Base-by-base conservation (phyloP, 2,888 invertebrate genomes). In the Troilus luridus region DNA sequence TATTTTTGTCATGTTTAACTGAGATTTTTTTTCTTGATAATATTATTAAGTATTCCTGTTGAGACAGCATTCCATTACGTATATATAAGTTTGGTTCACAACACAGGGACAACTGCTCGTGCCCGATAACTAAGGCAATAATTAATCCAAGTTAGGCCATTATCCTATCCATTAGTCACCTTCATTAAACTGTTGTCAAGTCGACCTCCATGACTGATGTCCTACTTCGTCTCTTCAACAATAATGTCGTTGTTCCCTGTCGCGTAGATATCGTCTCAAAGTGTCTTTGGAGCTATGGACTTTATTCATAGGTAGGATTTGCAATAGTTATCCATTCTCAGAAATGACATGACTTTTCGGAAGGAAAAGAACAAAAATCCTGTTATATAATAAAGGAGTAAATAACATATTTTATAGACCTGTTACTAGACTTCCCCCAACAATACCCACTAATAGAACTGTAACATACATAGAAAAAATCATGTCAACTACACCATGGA, bases 121-220 rank as follows among this genome's bases (percentile, higher is more conserved):
- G 85, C 9, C 21, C 85, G 85, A 85, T 85, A 85, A 85, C 85
- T 88, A 60, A 64, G 88, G 56, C 88, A 88, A 88, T 88, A 88
- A 88, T 88, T 88, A 88, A 88, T 88, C 88, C 88, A 72, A 88
- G 64, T 67, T 64, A 56, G 64, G 64, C 72, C 90, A 72, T 92
- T 92, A 89, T 67, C 90, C 67, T 64, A 91, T 90, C 90, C 91
- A 92, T 92, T 91, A 92, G 91, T 92, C 92, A 92, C 89, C 90
- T 92, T 90, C 91, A 81, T 89, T 92, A 91, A 89, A 88, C 91
- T 90, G 89, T 89, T 92, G 91, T 91, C 60, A 58, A 88, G 91
- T 91, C 60, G 60, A 60, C 88, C 60, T 88, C 60, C 64, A 88
- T 88, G 88, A 88, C 60, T 88, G 88, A 88, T 88, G 88, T 60